Evolutionary conservation across 2,888 invertebrate species (phyloP).

Genomic region (Eubasilissa splendida): DNA sequence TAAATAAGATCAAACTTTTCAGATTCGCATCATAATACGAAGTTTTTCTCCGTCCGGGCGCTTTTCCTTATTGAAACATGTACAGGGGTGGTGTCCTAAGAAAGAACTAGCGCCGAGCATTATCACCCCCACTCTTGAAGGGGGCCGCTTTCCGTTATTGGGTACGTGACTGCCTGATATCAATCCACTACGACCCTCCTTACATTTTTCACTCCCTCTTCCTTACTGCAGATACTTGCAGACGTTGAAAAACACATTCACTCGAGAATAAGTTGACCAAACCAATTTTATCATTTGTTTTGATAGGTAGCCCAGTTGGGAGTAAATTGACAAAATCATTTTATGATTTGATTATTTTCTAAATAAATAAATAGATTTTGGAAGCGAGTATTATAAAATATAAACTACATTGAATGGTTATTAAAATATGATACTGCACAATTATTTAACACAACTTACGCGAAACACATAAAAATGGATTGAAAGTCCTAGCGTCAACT

Average conservation of each 20-base stretch:
- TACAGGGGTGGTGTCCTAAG: neutral
- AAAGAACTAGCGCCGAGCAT: constrained; percentile 22
- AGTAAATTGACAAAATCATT: too few relatives aligned
- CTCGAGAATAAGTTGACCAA: neutral
- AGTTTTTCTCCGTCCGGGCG: neutral
- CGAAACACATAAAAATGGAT: too few relatives aligned
- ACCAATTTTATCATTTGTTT: neutral
- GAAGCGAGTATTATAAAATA: too few relatives aligned
- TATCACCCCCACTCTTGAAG: constrained; percentile 9
- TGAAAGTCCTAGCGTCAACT: too few relatives aligned
- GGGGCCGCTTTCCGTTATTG: constrained; percentile 55
- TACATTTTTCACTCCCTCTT: constrained; percentile 44
- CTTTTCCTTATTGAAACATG: constrained; percentile 18
- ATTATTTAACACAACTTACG: too few relatives aligned
- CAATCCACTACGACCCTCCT: constrained; percentile 55
- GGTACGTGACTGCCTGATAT: constrained; percentile 58
- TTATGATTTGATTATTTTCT: too few relatives aligned
- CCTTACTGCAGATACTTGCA: neutral
- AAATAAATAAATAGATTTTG: too few relatives aligned
- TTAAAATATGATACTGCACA: too few relatives aligned
- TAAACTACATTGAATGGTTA: too few relatives aligned
- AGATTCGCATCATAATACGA: too few relatives aligned
- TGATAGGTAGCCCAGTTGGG: too few relatives aligned
- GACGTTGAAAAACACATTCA: constrained; percentile 5
- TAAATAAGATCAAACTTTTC: too few relatives aligned